Evolutionary conservation across 2,797 vertebrate species (phyloP).

Genomic region (Hafferia zeledoni): DNA sequence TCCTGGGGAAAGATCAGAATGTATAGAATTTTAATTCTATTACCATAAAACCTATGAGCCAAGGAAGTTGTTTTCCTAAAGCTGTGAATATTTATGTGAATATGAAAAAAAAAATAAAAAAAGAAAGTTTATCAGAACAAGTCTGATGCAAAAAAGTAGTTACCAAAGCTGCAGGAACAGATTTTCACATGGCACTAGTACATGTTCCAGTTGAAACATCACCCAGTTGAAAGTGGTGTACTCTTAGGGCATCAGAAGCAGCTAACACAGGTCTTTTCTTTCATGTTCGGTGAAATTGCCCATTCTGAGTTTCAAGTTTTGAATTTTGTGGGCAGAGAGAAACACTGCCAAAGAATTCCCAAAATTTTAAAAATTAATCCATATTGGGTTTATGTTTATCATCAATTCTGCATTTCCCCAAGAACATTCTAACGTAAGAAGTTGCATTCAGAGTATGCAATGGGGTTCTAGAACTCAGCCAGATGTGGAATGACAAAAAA

Average conservation of each 20-base stretch:
- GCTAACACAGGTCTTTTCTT: neutral
- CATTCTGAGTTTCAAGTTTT: neutral
- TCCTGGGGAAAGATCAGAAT: slow-evolving; percentile 40
- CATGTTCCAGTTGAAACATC: neutral
- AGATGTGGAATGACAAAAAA: neutral
- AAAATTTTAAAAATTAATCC: neutral
- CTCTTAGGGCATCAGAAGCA: neutral
- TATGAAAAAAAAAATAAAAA: neutral
- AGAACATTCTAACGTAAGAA: neutral
- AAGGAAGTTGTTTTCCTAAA: slow-evolving; percentile 6
- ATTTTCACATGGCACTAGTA: neutral
- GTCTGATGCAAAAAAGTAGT: neutral
- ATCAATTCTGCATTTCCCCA: neutral
- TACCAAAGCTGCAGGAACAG: neutral
- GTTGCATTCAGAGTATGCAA: neutral
- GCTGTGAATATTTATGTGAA: neutral
- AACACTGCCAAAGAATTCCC: neutral
- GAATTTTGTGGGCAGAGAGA: neutral
- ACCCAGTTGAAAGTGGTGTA: neutral
- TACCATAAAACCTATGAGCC: neutral
- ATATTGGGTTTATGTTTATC: neutral
- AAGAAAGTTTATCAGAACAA: neutral
- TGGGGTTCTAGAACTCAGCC: neutral
- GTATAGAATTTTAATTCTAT: slow-evolving; percentile 33
- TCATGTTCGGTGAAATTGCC: neutral